Evolutionary conservation across 2,888 invertebrate species (phyloP).

Genomic region (Diplazon laetatorius): DNA sequence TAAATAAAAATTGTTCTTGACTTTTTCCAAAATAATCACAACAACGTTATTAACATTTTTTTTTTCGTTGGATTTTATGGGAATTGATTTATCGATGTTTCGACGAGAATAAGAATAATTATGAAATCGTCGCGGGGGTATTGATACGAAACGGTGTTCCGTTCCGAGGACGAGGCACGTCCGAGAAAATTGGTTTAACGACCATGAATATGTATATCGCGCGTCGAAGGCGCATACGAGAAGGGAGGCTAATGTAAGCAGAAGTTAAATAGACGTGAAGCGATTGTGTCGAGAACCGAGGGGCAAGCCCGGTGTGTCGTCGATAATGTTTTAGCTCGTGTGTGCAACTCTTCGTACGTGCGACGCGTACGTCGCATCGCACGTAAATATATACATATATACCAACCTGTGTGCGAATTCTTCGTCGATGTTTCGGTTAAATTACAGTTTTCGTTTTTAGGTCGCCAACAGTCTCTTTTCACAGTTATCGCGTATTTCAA

Average conservation of each 20-base stretch:
- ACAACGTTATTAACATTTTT: neutral
- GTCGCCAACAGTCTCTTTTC: conserved; percentile 9
- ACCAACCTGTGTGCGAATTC: neutral
- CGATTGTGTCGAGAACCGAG: conserved; percentile 26
- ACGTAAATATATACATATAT: neutral
- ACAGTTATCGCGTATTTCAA: neutral
- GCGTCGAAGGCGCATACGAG: neutral
- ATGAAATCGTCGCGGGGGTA: neutral
- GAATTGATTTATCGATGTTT: too few relatives aligned
- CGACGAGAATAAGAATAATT: neutral
- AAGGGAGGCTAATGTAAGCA: conserved; percentile 24
- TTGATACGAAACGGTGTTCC: neutral
- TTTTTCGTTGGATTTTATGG: neutral
- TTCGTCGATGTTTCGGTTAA: conserved; percentile 27
- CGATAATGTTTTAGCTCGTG: conserved; percentile 19
- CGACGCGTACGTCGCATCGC: too few relatives aligned
- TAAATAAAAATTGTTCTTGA: too few relatives aligned
- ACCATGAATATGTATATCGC: conserved; percentile 29
- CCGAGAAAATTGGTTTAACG: conserved; percentile 23
- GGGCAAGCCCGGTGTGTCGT: neutral
- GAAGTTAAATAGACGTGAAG: conserved; percentile 27
- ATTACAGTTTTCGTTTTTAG: conserved; percentile 31
- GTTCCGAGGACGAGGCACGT: conserved; percentile 5
- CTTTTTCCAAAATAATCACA: too few relatives aligned
- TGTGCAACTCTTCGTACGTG: neutral